Evolutionary conservation across 1,140 invertebrate genomes (phyloP), one percentile per base, ranked within the genome.

Genomic region (Thaumetopoea pityocampa): DNA sequence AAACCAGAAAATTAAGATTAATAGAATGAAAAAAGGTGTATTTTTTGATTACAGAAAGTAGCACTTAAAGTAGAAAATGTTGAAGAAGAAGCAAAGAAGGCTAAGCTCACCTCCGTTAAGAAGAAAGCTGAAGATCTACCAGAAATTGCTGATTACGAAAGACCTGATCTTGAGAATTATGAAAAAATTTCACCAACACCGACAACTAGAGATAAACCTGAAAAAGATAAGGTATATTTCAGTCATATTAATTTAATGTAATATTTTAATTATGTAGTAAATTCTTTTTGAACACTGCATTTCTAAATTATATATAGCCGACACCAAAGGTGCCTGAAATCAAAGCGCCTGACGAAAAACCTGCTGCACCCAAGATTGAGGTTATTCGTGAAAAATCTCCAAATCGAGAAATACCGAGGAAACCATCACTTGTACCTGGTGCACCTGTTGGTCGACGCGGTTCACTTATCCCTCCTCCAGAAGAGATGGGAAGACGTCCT

Each of bases 301-400:
- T 35, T 5, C 35, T 5, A 34, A 43, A 34, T 44, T 15, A 32
- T 32, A 49, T 53, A 17, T 42, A 80, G 79, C 72, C 74, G 23
- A 71, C 67, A 40, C 87, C 86, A 16, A 89, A 87, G 68, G 84
- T 90, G 17, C 91, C 92, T 10, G 92, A 92, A 83, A 93, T 94
- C 64, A 93, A 93, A 58, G 90, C 90, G 40, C 88, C 89, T 2
- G 80, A 85, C 20, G 78, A 83, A 18, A 77, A 74, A n/a, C 90
- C 90, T 9, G 91, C 92, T 19, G 87, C 92, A 49, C 93, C 94
- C 5, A 95, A 94, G 72, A 95, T 96, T 66, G 94, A 95, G 76
- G 93, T 96, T 9, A 92, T 90, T 51, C 89, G 90, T 33, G 94
- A 96, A 64, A 90, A 90, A 61, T 90, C 92, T 19, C 92, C 92